A percentile compares a stretch with the other conserved stretches of the same genome.
Conservation (phyloP, 2,797 vertebrate species). For the Danionella dracula region DNA sequence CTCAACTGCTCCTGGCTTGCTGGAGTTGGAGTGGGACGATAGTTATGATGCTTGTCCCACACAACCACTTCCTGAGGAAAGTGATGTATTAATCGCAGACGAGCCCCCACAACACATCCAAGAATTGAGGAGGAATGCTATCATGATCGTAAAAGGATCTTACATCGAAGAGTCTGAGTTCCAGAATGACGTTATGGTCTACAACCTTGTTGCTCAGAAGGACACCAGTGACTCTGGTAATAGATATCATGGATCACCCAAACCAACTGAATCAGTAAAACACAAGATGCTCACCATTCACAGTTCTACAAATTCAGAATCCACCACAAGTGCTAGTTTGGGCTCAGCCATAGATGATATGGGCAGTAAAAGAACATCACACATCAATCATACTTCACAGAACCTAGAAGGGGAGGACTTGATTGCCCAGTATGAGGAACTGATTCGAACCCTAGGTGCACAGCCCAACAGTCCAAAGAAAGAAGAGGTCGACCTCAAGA, state of each 20-base stretch:
- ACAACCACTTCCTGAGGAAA: slow-evolving; percentile 62
- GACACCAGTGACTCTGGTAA: slow-evolving; percentile 61
- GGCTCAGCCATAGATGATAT: slow-evolving; percentile 41
- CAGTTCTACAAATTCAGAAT: neutral
- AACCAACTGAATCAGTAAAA: neutral
- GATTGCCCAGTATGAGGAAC: slow-evolving; percentile 82
- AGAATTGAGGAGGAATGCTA: slow-evolving; percentile 87
- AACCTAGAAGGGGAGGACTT: slow-evolving; percentile 72
- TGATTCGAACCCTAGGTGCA: slow-evolving; percentile 80
- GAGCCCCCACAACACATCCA: slow-evolving; percentile 85
- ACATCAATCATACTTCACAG: slow-evolving; percentile 41
- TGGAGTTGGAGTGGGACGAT: slow-evolving; percentile 97
- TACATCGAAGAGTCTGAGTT: slow-evolving; percentile 95
- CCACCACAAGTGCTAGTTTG: slow-evolving; percentile 58
- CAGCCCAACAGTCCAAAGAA: slow-evolving; percentile 55
- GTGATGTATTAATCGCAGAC: slow-evolving; percentile 46
- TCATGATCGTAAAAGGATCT: slow-evolving; percentile 84
- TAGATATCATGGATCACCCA: neutral
- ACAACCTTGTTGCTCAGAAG: slow-evolving; percentile 86
- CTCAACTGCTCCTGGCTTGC: slow-evolving; percentile 45
- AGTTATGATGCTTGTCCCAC: slow-evolving; percentile 83
- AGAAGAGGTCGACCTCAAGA: slow-evolving; percentile 53
- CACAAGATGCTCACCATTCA: neutral
- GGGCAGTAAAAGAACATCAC: slow-evolving; percentile 29
- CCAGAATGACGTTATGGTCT: slow-evolving; percentile 92